These are phyloP conservation scores for Nibea albiflora DNA, from an alignment of 2,113 vertebrate genomes.

Conservation along the genomic window DNA sequence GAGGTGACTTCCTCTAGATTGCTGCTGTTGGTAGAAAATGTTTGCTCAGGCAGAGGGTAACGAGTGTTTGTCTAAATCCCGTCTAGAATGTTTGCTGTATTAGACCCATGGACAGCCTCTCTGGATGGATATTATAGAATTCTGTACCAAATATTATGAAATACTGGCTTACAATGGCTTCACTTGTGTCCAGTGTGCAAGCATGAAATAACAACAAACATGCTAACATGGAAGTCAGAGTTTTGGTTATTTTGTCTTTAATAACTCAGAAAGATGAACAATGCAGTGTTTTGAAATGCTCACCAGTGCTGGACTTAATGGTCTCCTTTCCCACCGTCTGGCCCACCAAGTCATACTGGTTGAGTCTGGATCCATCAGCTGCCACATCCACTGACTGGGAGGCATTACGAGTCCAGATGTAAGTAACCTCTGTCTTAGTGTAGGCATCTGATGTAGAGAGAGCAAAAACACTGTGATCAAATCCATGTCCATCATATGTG, in stretches of 20 bases:
- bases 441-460: slow-evolving; percentile 88
- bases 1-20: no score
- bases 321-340: slow-evolving; percentile 94
- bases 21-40: no score
- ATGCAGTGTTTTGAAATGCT: slow-evolving; percentile 50
- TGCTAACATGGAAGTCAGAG: neutral
- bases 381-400: slow-evolving; percentile 94
- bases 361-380: slow-evolving; percentile 92
- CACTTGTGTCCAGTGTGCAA: no score
- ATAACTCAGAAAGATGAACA: no score
- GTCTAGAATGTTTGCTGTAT: no score
- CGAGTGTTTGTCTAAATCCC: no score
- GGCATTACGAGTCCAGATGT: slow-evolving; percentile 94
- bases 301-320: slow-evolving; percentile 95
- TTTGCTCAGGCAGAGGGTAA: no score
- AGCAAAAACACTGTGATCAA: neutral
- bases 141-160: no score
- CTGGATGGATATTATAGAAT: no score
- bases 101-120: no score
- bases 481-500: neutral
- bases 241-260: neutral
- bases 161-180: no score
- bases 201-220: no score
- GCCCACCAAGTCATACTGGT: slow-evolving; percentile 94
- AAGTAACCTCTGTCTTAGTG: slow-evolving; percentile 94